Base-by-base conservation (phyloP, 2,797 vertebrate species). In the Enteromius anoplus region DNA sequence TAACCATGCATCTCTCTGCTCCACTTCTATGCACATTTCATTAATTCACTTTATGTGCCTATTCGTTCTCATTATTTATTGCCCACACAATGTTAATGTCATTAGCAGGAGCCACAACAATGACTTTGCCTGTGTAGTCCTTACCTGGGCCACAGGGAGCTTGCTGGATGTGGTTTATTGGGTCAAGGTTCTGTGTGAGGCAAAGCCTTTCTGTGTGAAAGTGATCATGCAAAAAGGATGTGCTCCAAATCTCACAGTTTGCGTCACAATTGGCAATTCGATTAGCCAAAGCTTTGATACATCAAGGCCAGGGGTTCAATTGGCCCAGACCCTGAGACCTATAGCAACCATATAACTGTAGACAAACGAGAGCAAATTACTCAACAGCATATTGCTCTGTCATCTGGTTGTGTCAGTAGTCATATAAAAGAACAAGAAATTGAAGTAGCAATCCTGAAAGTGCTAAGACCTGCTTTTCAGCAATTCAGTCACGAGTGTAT, bases 1-100 rank as follows among this genome's bases (percentile, higher is more conserved):
- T 93, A 97, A 94, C 92, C 95, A 95, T 97, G 95, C 95, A 97
- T 98, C 96, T 98, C 96, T 93, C 94, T 97, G 96, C 96, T 96
- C 95, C 95, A 97, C 96, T 96, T 97, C 94, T 86, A 92, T 93
- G 96, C 94, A 91, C 89, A 90, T 94, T 94, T 93, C 93, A 95
- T 95, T 94, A 93, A 94, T 95, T 96, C 88, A 90, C 93, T 93
- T 91, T 87, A 92, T 92, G 89, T 87, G 89, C 90, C 93, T 94
- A 93, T 95, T 93, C 93, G 92, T 95, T 94, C 92, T 91, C 94
- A 93, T 97, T 97, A 98, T 98, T 97, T 97, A 97, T 98, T 96
- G 94, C 93, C 95, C 87, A 92, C 95, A 95, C 96, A 95, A 96
- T 97, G 97, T 97, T 97, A 97, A 95, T 94, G 93, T 96, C 96